phyloP scores from a whole-genome alignment of 2,797 vertebrate genomes.

The Hoplostethus atlanticus region DNA sequence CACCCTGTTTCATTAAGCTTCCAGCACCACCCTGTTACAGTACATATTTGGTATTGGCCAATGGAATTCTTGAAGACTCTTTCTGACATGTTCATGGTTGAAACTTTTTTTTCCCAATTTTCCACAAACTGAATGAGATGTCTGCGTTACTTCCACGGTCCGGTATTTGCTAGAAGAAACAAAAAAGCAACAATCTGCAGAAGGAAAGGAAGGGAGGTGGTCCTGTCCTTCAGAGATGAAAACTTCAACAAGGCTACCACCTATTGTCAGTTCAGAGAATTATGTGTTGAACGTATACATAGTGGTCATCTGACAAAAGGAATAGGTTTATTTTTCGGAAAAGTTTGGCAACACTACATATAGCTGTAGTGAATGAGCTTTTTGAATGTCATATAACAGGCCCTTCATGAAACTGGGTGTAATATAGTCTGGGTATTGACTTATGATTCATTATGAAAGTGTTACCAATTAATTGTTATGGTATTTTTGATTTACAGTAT shows the following conservation, averaged over 20 bases:
- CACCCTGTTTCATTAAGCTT: constrained; percentile 66
- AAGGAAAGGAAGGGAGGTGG: neutral
- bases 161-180: neutral
- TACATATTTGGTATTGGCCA: constrained; percentile 45
- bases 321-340: neutral
- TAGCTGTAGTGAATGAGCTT: too few species aligned
- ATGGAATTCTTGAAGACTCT: constrained; percentile 53
- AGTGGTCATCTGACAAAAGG: neutral
- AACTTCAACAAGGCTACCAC: constrained; percentile 2
- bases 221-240: neutral
- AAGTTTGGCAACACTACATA: too few species aligned
- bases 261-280: constrained; percentile 1
- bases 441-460: too few species aligned
- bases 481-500: neutral
- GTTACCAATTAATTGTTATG: neutral
- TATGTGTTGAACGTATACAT: neutral
- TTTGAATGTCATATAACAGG: too few species aligned
- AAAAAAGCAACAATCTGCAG: neutral
- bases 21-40: constrained; percentile 70
- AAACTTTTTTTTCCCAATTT: constrained; percentile 1
- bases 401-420: too few species aligned
- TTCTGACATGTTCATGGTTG: constrained; percentile 17
- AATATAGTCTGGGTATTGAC: too few species aligned
- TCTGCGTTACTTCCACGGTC: neutral
- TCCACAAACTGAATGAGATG: constrained; percentile 4